phyloP scores from a whole-genome alignment of 1,140 invertebrate genomes.

The Globodera rostochiensis region DNA sequence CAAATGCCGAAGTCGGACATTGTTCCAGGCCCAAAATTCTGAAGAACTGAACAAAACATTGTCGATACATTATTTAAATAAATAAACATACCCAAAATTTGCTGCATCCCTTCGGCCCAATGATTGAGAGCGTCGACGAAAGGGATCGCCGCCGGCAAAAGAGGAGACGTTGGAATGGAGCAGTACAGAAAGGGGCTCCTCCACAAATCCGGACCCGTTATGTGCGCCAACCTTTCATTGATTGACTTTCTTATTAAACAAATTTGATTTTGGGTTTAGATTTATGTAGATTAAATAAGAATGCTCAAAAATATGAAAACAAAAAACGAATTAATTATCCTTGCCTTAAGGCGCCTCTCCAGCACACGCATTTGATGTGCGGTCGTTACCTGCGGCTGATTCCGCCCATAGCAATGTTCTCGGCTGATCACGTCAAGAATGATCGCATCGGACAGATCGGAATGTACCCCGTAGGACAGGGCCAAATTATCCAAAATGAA shows the following conservation, averaged over 20 bases:
- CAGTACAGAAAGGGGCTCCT: slow-evolving; percentile 42
- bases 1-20: slow-evolving; percentile 28
- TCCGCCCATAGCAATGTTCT: slow-evolving; percentile 15
- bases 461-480: not conserved
- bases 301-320: not conserved
- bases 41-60: slow-evolving; percentile 1
- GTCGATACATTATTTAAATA: not conserved
- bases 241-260: too few species aligned
- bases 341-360: slow-evolving; percentile 15
- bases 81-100: not conserved
- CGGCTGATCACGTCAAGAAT: slow-evolving; percentile 12
- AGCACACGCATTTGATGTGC: not conserved
- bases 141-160: not conserved
- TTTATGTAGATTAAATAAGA: too few species aligned
- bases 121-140: slow-evolving; percentile 26
- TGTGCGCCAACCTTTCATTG: slow-evolving; percentile 44
- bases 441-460: slow-evolving; percentile 6
- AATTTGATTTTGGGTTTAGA: too few species aligned
- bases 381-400: not conserved
- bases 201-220: slow-evolving; percentile 46
- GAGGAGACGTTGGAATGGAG: slow-evolving; percentile 18
- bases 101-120: slow-evolving; percentile 12
- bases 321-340: not conserved
- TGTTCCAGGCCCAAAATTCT: slow-evolving; percentile 9
- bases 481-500: slow-evolving; percentile 22